Evolutionary conservation across 1,140 invertebrate species (phyloP).

Genomic region (Homarus americanus): DNA sequence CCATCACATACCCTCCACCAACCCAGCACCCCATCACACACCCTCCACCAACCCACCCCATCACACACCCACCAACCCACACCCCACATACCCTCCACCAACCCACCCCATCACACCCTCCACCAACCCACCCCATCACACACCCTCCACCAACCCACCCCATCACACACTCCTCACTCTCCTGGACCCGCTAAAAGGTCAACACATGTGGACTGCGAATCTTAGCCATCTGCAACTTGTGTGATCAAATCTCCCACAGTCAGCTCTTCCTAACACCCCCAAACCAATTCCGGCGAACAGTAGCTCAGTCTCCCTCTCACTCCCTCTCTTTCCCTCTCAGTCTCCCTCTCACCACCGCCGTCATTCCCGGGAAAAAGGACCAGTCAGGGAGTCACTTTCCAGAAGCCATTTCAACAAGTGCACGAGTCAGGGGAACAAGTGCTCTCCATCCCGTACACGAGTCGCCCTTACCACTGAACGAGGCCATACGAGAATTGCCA

Average conservation of each 20-base stretch:
- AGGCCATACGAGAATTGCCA: slow-evolving; percentile 40
- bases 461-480: slow-evolving; percentile 47
- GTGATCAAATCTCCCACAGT: slow-evolving; percentile 69
- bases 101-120: neutral
- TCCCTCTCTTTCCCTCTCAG: neutral
- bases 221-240: slow-evolving; percentile 63
- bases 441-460: slow-evolving; percentile 68
- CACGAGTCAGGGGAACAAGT: slow-evolving; percentile 68
- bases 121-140: neutral
- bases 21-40: neutral
- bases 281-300: slow-evolving; percentile 66
- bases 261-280: slow-evolving; percentile 66
- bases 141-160: neutral
- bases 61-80: neutral
- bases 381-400: slow-evolving; percentile 54
- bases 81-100: neutral
- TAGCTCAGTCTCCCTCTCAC: slow-evolving; percentile 61
- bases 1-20: no score
- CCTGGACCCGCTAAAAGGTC: slow-evolving; percentile 18
- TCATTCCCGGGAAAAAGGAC: neutral
- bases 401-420: slow-evolving; percentile 70
- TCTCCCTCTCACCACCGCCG: neutral
- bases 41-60: neutral
- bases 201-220: slow-evolving; percentile 63
- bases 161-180: neutral